phyloP scores from a whole-genome alignment of 2,888 invertebrate species.

The Druceiella hillmani region DNA sequence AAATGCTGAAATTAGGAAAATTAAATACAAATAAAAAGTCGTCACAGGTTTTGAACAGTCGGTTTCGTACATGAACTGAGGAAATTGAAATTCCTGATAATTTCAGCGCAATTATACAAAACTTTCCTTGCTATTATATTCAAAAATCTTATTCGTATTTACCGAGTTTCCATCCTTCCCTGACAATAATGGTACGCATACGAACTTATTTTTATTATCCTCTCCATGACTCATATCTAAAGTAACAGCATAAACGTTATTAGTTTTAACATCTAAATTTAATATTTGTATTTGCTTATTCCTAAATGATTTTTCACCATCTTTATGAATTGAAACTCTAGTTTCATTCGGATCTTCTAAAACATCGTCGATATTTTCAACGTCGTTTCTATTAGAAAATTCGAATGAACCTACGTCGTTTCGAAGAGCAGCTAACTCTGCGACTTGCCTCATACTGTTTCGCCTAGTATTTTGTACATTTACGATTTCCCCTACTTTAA shows the following conservation, averaged over 20 bases:
- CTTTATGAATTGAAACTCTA: conserved; percentile 7
- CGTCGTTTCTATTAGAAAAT: too few species aligned
- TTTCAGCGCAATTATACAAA: too few species aligned
- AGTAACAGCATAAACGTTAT: conserved; percentile 47
- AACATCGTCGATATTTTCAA: conserved; percentile 32
- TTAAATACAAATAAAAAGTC: too few species aligned
- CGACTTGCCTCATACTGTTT: conserved; percentile 46
- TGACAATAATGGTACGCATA: conserved; percentile 41
- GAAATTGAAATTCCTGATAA: too few species aligned
- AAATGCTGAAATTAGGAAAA: too few species aligned
- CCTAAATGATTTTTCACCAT: conserved; percentile 21
- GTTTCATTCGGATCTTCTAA: conserved; percentile 2
- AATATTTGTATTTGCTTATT: conserved; percentile 51
- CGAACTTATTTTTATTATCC: conserved; percentile 40
- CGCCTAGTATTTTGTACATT: conserved; percentile 44
- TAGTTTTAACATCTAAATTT: conserved; percentile 47
- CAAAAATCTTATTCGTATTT: conserved; percentile 51
- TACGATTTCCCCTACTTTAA: conserved; percentile 43
- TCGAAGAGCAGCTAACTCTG: conserved; percentile 38
- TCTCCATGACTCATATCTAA: conserved; percentile 40
- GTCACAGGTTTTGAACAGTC: too few species aligned
- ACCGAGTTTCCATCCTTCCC: conserved; percentile 35
- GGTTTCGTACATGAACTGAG: too few species aligned
- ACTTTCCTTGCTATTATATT: conserved; percentile 48
- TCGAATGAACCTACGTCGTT: too few species aligned